These are phyloP conservation scores for Drosophila acutilabella DNA, from an alignment of 2,888 invertebrate genomes.

Conservation along the genomic window DNA sequence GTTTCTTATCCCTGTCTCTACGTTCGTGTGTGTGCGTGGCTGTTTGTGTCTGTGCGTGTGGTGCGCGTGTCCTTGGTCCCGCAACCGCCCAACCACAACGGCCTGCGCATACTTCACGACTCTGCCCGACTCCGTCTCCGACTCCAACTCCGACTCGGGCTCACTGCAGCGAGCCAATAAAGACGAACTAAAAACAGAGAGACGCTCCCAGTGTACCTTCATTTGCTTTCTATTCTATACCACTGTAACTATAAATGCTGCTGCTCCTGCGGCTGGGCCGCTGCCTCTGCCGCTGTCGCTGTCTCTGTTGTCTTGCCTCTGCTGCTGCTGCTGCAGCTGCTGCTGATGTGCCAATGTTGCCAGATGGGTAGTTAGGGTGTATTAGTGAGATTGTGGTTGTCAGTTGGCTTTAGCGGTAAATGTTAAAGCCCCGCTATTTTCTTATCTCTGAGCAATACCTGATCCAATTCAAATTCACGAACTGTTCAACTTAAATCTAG, in stretches of 20 bases:
- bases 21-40: conserved; percentile 3
- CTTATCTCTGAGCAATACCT: too few relatives aligned
- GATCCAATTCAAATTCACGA: too few relatives aligned
- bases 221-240: conserved; percentile 34
- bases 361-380: background rate
- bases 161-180: conserved; percentile 68
- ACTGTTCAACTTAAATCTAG: too few relatives aligned
- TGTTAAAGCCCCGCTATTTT: conserved; percentile 5
- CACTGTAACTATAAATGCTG: conserved; percentile 11
- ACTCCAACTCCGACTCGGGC: conserved; percentile 43
- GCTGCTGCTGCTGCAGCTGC: background rate
- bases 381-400: conserved; percentile 24
- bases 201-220: conserved; percentile 37
- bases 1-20: conserved; percentile 64
- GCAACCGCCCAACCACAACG: conserved; percentile 68
- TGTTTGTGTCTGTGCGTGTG: conserved; percentile 20
- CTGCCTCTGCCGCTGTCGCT: conserved; percentile 14
- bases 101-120: conserved; percentile 55
- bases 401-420: conserved; percentile 47
- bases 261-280: conserved; percentile 10
- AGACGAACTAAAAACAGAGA: conserved; percentile 62
- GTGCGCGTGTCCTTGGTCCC: conserved; percentile 61
- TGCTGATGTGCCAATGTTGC: conserved; percentile 9
- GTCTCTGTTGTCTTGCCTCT: conserved; percentile 1
- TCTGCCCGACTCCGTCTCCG: conserved; percentile 46